phyloP scores from a whole-genome alignment of 2,113 vertebrate genomes.

The Sylvilagus bachmani region DNA sequence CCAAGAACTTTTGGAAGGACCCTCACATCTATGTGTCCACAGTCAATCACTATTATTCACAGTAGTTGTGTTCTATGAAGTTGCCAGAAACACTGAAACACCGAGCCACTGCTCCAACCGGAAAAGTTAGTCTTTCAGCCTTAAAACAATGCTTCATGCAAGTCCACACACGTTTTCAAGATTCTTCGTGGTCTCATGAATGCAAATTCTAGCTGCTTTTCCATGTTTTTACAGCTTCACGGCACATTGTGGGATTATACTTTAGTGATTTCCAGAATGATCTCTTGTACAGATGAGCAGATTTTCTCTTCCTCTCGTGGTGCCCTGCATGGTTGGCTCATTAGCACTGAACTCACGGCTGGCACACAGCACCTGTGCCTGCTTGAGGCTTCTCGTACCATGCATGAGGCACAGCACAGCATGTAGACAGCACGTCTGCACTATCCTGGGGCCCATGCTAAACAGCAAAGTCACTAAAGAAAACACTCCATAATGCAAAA shows the following conservation, averaged over 20 bases:
- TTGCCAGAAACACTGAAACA: neutral
- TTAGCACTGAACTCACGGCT: neutral
- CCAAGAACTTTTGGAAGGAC: no score
- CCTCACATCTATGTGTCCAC: no score
- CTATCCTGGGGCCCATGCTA: accelerated
- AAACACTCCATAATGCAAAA: neutral
- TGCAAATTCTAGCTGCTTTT: neutral
- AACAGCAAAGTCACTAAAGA: neutral
- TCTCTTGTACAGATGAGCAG: neutral
- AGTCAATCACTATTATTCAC: no score
- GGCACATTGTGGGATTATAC: neutral
- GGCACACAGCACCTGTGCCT: no score
- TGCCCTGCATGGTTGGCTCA: neutral
- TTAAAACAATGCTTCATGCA: neutral
- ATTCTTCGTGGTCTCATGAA: neutral
- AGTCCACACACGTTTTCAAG: accelerated
- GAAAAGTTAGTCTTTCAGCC: neutral
- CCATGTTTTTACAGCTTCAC: neutral
- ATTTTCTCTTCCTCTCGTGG: neutral
- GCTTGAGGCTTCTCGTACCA: neutral
- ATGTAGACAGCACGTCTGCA: neutral
- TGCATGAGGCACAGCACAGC: neutral
- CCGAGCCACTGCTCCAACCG: neutral
- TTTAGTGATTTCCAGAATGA: neutral
- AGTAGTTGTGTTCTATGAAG: neutral